Conservation (phyloP, 1,140 invertebrate species). For the Harpegnathos saltator region DNA sequence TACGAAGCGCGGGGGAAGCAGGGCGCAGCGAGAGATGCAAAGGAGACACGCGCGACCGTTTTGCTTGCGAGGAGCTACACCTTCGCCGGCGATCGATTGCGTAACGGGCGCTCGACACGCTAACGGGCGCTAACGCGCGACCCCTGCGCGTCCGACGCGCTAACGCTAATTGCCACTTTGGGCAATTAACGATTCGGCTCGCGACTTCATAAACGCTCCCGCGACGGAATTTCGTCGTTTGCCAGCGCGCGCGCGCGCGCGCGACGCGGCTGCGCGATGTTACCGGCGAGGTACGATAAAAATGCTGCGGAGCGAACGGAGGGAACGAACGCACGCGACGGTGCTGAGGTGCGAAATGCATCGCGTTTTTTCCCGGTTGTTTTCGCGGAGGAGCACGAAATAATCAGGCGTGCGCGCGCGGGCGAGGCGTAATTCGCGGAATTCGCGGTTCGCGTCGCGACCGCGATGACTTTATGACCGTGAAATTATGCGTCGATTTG, state of each 20-base stretch:
- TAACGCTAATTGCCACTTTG: too few relatives aligned
- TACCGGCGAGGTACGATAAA: too few relatives aligned
- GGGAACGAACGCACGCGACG: too few relatives aligned
- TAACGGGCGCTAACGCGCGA: background rate
- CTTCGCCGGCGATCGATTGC: background rate
- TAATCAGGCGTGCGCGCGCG: background rate
- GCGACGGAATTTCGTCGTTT: too few relatives aligned
- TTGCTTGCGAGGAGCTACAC: slow-evolving; percentile 9
- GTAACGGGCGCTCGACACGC: slow-evolving; percentile 22
- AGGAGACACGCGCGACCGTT: slow-evolving; percentile 1
- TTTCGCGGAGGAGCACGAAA: too few relatives aligned
- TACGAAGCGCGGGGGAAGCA: slow-evolving; percentile 42
- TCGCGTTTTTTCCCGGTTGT: too few relatives aligned
- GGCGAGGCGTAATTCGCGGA: too few relatives aligned
- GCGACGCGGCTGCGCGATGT: too few relatives aligned
- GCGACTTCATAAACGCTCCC: too few relatives aligned
- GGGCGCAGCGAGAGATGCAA: background rate
- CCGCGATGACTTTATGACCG: slow-evolving; percentile 2
- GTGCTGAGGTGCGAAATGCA: too few relatives aligned
- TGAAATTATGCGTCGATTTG: slow-evolving; percentile 11
- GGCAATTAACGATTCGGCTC: too few relatives aligned
- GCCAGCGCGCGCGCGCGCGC: background rate
- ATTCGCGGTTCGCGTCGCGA: background rate
- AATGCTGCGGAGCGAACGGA: too few relatives aligned
- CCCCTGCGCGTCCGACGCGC: slow-evolving; percentile 6